phyloP scores from a whole-genome alignment of 2,113 vertebrate genomes.

The Arizona elegans region DNA sequence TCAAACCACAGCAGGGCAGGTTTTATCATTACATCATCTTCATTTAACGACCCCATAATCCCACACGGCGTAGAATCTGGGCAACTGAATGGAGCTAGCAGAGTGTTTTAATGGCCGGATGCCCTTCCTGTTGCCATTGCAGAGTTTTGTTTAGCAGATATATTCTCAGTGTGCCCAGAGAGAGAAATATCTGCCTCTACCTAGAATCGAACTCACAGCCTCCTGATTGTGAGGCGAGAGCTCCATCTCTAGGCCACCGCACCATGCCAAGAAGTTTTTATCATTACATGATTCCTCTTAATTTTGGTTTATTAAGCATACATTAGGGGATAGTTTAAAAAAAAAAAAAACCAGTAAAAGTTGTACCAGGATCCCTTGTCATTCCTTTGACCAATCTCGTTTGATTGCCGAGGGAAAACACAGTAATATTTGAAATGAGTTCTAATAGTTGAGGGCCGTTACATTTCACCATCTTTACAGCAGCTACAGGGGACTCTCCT shows the following conservation, averaged over 20 bases:
- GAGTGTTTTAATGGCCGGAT: too few species aligned
- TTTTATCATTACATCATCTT: neutral
- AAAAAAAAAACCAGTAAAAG: neutral
- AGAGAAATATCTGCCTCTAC: too few species aligned
- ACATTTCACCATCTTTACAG: neutral
- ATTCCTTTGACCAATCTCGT: neutral
- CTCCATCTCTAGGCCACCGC: too few species aligned
- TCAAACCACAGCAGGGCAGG: neutral
- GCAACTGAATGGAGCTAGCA: too few species aligned
- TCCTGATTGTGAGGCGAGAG: too few species aligned
- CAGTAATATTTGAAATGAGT: neutral
- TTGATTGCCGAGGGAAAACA: neutral
- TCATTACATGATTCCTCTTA: neutral
- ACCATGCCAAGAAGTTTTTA: neutral
- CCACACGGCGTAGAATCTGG: too few species aligned
- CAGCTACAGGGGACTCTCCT: neutral
- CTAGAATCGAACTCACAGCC: too few species aligned
- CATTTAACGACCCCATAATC: too few species aligned
- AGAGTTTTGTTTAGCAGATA: too few species aligned
- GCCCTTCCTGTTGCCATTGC: too few species aligned
- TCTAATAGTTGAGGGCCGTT: neutral
- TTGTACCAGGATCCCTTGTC: neutral
- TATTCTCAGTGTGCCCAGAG: too few species aligned
- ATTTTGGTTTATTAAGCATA: neutral
- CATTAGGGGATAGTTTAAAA: neutral